Base-by-base conservation (phyloP, 2,797 vertebrate species). In the Takifugu rubripes region DNA sequence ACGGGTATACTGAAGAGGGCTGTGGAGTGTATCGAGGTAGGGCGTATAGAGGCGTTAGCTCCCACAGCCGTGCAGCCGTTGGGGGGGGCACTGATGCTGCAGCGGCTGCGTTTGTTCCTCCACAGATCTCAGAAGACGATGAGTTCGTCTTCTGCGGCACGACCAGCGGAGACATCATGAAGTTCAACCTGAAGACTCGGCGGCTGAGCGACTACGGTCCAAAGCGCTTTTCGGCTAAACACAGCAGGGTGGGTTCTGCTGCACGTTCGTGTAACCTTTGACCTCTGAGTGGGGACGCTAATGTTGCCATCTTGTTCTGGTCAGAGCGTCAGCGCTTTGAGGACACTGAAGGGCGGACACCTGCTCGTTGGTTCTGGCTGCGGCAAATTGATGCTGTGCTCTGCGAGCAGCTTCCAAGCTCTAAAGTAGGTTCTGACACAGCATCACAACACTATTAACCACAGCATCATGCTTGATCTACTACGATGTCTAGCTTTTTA, bases 141-240 rank as follows among this genome's bases (percentile, higher is more conserved):
- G 68, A 59, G 50, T 93, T 85, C 69, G 93, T 97, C 75, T 95
- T 88, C 77, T 88, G 92, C 58, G 96, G 95, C 52, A 97, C 95
- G 3, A 91, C 91, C 14, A 95, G 85, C n/a, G 95, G 95, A 29
- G 96, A 97, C 77, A 74, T 96, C 50, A 81, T 97, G 62, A 94
- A 92, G 87, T 68, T 95, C 66, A 92, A 91, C 70, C 76, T 92
- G 25, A 91, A 72, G 61, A 91, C 61, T 5, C 84, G 86, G 36
- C 62, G 91, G 57, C 84, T 97, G 78, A 88, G 56, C 62, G 72
- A 81, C 59, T 92, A 47, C 3, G 93, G 93, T 27, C 95, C 95
- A 0, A 40, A 40, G 10, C 36, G 36, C 36, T 10, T 51, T 11
- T 96, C 96, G 77, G 62, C 82, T 6, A 94, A 91, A 64, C 93